phyloP scores from a whole-genome alignment of 1,140 invertebrate genomes.

The Himalopsyche phryganea region DNA sequence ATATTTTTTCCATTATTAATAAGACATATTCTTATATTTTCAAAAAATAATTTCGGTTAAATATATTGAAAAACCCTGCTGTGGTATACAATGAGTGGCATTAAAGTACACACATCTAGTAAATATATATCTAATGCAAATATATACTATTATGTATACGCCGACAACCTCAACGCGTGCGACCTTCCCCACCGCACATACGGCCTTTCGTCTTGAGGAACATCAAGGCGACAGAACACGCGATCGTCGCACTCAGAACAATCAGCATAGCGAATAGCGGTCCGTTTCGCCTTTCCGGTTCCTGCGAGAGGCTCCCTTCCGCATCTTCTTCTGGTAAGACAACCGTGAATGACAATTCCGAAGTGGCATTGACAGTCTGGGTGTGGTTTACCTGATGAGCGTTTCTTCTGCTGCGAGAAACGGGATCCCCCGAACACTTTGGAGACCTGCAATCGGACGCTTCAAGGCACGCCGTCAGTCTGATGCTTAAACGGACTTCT shows the following conservation, averaged over 20 bases:
- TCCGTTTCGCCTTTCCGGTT: not conserved
- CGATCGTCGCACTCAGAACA: constrained; percentile 13
- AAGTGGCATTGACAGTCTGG: constrained; percentile 20
- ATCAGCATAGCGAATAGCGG: constrained; percentile 10
- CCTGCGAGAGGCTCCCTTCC: not conserved
- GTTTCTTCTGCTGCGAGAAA: not conserved
- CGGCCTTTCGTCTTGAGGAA: constrained; percentile 21
- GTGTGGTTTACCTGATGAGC: not conserved
- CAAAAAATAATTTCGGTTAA: no score
- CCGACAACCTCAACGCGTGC: constrained; percentile 1
- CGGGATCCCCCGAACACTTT: constrained; percentile 1
- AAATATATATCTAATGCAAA: not conserved
- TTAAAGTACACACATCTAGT: not conserved
- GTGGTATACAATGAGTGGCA: no score
- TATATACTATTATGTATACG: not conserved
- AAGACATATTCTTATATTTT: no score
- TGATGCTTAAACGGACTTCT: constrained; percentile 58
- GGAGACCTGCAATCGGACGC: constrained; percentile 53
- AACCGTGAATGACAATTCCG: constrained; percentile 27
- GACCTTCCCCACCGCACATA: constrained; percentile 3
- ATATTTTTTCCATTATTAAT: no score
- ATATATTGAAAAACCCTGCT: no score
- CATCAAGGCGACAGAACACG: constrained; percentile 13
- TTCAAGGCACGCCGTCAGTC: constrained; percentile 59
- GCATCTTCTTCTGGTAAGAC: constrained; percentile 13